Base-by-base conservation (phyloP, 1,140 invertebrate genomes). In the Pseudobourletiella spinata region DNA sequence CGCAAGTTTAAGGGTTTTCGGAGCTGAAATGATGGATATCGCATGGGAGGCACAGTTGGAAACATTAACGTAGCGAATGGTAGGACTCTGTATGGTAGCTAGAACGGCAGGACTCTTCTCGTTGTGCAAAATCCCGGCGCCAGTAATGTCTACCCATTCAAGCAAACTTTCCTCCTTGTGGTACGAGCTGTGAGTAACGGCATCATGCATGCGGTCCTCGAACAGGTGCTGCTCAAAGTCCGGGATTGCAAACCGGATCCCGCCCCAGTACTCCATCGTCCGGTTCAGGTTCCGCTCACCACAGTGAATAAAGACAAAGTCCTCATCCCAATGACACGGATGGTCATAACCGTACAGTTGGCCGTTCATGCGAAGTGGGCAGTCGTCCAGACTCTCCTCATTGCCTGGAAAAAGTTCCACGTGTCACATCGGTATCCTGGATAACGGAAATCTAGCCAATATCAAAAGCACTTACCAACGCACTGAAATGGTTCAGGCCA, bases 121-220 rank as follows among this genome's bases (percentile, higher is more conserved):
- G 72, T 91, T 93, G 72, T 99, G 97, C 11, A 98, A 77, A 56
- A 98, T 87, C 18, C 95, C 97, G 50, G 95, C 97, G n/a, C 94
- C 92, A 30, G 84, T 82, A 44, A 99, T 90, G 65, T 91, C 85
- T 0, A 97, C 84, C 72, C 85, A 87, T 71, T 88, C 83, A 52
- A 99, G 67, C 0, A 83, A 75, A 18, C 91, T 95, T 71, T 90
- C 87, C 32, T 80, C 77, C 66, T 78, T 62, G 58, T 55, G 78
- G 29, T 83, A 71, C 0, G 83, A 84, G 61, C 83, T 82, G 71
- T 90, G 87, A 0, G 86, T 89, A 6, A 85, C 80, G 26, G 85
- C 80, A 69, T 91, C 87, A 70, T 91, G 88, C 61, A 90, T 83
- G 42, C 87, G 80, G 71, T 89, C 82, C 71, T 89, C 86, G 70